These are phyloP conservation scores for Muntiacus muntjak DNA, from an alignment of 2,113 vertebrate genomes.

Conservation along the genomic window DNA sequence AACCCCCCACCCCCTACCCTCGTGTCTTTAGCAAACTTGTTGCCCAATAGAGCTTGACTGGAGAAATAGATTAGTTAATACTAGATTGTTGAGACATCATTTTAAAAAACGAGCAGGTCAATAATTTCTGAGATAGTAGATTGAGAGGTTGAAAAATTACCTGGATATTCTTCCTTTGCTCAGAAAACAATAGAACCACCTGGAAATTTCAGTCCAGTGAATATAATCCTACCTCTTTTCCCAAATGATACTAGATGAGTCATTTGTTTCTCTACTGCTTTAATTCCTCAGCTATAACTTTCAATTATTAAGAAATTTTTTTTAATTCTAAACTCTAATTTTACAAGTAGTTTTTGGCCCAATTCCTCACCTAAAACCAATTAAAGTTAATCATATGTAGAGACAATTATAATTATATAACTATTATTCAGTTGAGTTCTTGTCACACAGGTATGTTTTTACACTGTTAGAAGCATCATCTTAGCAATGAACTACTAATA, in stretches of 20 bases:
- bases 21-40: not conserved
- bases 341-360: not conserved
- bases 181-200: not conserved
- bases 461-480: not conserved
- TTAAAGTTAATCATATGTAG: not conserved
- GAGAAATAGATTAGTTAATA: not conserved
- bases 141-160: not conserved
- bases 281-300: not conserved
- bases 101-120: not conserved
- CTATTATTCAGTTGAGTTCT: not conserved
- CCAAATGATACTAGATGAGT: not conserved
- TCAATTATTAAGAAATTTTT: not conserved
- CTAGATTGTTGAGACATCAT: not conserved
- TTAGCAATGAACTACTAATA: not conserved
- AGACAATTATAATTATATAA: not conserved
- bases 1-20: not conserved
- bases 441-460: not conserved
- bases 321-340: conserved; percentile 8
- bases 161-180: not conserved
- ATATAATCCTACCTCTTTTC: not conserved
- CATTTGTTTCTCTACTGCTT: not conserved
- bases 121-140: not conserved
- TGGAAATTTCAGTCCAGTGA: not conserved
- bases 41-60: not conserved
- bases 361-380: conserved; percentile 3